These are phyloP conservation scores for Mesocricetus auratus DNA, from an alignment of 2,113 vertebrate species.

Conservation along the genomic window DNA sequence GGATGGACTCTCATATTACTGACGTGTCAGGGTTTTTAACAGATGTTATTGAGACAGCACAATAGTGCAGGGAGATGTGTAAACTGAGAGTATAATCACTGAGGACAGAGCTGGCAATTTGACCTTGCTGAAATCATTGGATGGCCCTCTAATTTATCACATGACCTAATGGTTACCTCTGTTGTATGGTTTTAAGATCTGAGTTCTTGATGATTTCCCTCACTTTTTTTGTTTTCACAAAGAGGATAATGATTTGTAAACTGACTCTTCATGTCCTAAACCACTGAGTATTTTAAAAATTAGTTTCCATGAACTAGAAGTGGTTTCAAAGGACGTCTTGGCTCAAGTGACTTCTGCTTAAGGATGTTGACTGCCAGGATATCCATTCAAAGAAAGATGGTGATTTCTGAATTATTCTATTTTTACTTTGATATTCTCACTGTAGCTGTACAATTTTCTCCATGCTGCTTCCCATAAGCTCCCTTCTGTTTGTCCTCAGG, in stretches of 20 bases:
- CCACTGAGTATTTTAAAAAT: conserved; percentile 84
- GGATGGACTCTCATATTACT: conserved; percentile 72
- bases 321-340: conserved; percentile 86
- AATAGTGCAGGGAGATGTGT: conserved; percentile 79
- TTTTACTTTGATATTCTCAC: conserved; percentile 83
- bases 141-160: conserved; percentile 80
- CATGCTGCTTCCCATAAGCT: conserved; percentile 8
- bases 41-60: conserved; percentile 80
- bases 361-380: conserved; percentile 70
- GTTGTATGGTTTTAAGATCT: conserved; percentile 78
- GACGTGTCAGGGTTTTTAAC: conserved; percentile 79
- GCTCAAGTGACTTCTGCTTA: conserved; percentile 76
- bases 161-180: conserved; percentile 60
- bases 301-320: conserved; percentile 86
- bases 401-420: conserved; percentile 86
- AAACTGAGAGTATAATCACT: conserved; percentile 85
- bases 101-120: conserved; percentile 53
- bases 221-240: conserved; percentile 80
- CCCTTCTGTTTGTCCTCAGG: conserved; percentile 68
- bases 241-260: conserved; percentile 85
- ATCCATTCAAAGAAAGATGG: conserved; percentile 78
- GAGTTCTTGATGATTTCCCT: conserved; percentile 68
- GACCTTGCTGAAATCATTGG: conserved; percentile 75
- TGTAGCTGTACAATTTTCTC: conserved; percentile 80
- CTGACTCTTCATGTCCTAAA: conserved; percentile 85